These are phyloP conservation scores for Genyomyrus donnyi DNA, from an alignment of 2,113 vertebrate genomes.

Conservation along the genomic window DNA sequence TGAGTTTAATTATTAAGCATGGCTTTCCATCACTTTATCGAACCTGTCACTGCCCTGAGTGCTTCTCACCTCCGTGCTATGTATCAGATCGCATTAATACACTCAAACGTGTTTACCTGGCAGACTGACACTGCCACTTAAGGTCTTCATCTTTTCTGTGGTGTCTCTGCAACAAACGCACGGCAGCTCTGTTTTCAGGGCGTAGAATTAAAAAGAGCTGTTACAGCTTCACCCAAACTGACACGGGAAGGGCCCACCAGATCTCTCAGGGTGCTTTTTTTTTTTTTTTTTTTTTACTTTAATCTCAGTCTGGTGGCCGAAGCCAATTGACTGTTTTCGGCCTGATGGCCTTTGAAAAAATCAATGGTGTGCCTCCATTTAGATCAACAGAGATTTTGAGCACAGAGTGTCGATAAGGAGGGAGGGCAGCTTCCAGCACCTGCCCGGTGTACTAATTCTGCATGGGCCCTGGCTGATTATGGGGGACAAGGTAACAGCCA, in stretches of 20 bases:
- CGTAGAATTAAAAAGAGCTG: neutral
- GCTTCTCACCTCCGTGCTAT: neutral
- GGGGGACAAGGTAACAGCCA: neutral
- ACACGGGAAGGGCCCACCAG: neutral
- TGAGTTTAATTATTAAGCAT: neutral
- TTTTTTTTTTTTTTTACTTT: neutral
- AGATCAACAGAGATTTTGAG: slow-evolving; percentile 18
- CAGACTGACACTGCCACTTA: neutral
- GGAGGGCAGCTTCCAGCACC: neutral
- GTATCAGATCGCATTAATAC: slow-evolving; percentile 1
- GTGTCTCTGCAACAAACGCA: neutral
- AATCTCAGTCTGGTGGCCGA: slow-evolving; percentile 19
- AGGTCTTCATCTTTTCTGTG: neutral
- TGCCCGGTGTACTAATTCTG: neutral
- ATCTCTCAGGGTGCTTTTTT: neutral
- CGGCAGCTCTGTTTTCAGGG: neutral
- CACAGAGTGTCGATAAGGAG: slow-evolving; percentile 10
- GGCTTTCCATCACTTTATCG: neutral
- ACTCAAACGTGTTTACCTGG: neutral
- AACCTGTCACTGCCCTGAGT: neutral
- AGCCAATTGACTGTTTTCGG: slow-evolving; percentile 17
- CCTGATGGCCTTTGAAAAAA: slow-evolving; percentile 25
- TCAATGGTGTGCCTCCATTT: slow-evolving; percentile 27
- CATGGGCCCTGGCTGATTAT: neutral
- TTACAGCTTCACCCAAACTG: neutral